phyloP scores from a whole-genome alignment of 2,113 vertebrate species.

The Dendrocopos noguchii region DNA sequence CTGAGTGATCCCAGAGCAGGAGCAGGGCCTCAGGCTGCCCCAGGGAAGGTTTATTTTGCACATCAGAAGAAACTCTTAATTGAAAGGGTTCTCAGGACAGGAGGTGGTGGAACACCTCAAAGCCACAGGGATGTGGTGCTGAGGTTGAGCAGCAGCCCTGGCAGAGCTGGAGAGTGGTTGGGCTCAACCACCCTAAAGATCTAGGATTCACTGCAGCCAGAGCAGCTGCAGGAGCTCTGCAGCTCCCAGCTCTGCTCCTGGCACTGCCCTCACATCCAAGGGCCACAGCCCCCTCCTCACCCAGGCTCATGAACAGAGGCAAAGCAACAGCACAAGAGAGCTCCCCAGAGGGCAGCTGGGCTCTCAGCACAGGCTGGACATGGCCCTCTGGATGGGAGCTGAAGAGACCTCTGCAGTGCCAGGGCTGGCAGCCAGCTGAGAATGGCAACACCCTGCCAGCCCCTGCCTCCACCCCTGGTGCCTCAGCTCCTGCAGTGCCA shows the following conservation, averaged over 20 bases:
- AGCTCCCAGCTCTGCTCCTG: neutral
- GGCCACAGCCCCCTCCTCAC: neutral
- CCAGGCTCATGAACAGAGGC: neutral
- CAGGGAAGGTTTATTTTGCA: too few species aligned
- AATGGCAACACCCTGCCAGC: neutral
- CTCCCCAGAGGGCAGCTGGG: neutral
- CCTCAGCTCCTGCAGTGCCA: neutral
- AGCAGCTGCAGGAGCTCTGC: neutral
- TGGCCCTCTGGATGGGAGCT: fast-evolving
- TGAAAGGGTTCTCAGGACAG: too few species aligned
- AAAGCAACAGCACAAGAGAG: neutral
- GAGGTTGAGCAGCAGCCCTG: too few species aligned
- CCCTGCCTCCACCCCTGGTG: neutral
- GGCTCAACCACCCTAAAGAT: too few species aligned
- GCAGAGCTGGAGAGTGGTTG: too few species aligned
- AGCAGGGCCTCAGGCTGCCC: too few species aligned
- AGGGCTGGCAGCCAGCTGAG: neutral
- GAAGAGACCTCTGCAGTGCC: neutral
- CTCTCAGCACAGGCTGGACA: neutral
- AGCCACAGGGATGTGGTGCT: too few species aligned
- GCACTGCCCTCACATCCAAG: neutral
- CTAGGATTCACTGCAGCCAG: neutral
- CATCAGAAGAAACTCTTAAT: too few species aligned
- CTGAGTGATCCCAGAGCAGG: too few species aligned
- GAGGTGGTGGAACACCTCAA: too few species aligned